A percentile compares a stretch with the other conserved stretches of the same genome.
Conservation (phyloP, 2,113 vertebrate species). For the Malurus alboscapulatus region DNA sequence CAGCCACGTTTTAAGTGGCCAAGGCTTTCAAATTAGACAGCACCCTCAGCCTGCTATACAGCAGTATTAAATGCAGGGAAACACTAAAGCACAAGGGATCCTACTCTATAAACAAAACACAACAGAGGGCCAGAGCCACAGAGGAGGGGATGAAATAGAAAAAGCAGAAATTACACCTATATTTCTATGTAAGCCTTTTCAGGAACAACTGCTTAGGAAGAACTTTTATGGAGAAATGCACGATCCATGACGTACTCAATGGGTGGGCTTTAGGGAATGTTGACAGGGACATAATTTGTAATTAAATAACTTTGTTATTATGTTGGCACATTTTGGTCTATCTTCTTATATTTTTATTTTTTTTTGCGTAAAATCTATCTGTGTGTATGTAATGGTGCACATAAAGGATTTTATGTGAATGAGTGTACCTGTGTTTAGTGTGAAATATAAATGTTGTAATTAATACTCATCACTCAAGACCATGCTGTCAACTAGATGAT, state of each 20-base stretch:
- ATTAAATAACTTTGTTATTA: neutral
- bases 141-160: neutral
- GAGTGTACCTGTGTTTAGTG: neutral
- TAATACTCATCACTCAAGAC: neutral
- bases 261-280: neutral
- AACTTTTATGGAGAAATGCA: neutral
- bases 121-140: neutral
- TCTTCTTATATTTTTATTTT: neutral
- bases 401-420: neutral
- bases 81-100: neutral
- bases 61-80: neutral
- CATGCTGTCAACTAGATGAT: neutral
- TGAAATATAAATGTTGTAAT: neutral
- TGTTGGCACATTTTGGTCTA: neutral
- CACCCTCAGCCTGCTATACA: neutral
- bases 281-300: neutral
- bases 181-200: slow-evolving; percentile 5
- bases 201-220: neutral
- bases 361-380: neutral
- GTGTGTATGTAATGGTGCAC: neutral
- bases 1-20: neutral
- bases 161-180: neutral
- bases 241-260: neutral
- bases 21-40: slow-evolving; percentile 24
- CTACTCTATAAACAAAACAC: neutral